These are phyloP conservation scores for Psammodynastes pulverulentus DNA, from an alignment of 2,113 vertebrate species.

Conservation along the genomic window DNA sequence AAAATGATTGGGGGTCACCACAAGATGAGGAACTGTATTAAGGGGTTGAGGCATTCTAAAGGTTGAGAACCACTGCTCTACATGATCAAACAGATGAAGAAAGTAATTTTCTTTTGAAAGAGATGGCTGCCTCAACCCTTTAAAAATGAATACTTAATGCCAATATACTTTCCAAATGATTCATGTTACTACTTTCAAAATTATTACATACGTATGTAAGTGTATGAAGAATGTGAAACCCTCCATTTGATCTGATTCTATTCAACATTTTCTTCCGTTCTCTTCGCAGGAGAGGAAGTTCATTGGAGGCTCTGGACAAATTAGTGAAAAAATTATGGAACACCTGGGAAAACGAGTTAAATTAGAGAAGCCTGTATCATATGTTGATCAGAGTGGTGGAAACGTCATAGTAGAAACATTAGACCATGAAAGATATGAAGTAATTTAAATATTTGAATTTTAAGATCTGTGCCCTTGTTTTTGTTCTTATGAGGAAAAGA, in stretches of 20 bases:
- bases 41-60: too few species aligned
- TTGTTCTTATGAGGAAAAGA: neutral
- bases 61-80: too few species aligned
- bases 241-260: neutral
- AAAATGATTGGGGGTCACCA: too few species aligned
- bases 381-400: constrained; percentile 83
- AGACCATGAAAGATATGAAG: constrained; percentile 80
- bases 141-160: neutral
- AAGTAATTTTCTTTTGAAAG: neutral
- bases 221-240: neutral
- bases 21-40: too few species aligned
- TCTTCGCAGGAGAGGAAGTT: constrained; percentile 90
- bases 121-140: neutral
- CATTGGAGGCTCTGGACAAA: constrained; percentile 87
- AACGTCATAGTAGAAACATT: constrained; percentile 82
- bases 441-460: constrained; percentile 51
- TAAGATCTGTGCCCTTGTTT: neutral
- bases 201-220: neutral
- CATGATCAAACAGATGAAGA: neutral
- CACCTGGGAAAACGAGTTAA: constrained; percentile 82
- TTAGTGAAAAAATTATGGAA: constrained; percentile 83
- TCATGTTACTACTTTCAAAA: neutral
- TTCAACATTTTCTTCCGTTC: neutral
- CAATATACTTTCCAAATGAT: neutral
- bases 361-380: constrained; percentile 80